phyloP scores from a whole-genome alignment of 2,888 invertebrate genomes.

The Apamea anceps region DNA sequence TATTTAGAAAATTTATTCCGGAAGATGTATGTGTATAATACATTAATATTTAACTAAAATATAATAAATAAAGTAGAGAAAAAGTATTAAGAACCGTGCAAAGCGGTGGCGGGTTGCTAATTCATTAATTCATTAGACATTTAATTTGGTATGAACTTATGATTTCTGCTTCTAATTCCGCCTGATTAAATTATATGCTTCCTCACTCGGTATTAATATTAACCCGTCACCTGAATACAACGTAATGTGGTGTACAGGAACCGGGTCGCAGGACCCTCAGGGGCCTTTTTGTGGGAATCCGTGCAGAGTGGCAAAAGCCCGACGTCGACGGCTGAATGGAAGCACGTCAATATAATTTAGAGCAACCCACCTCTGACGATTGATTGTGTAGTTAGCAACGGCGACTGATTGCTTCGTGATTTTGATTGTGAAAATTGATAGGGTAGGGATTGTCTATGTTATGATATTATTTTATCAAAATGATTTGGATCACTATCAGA shows the following conservation, averaged over 20 bases:
- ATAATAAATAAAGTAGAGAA: not conserved
- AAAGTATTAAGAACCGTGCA: not conserved
- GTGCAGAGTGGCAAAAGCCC: conserved; percentile 33
- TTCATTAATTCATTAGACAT: not conserved
- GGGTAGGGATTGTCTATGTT: not conserved
- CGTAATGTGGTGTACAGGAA: conserved; percentile 46
- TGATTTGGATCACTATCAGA: no score
- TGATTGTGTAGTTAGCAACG: conserved; percentile 9
- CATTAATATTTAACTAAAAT: no score
- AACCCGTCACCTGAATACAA: conserved; percentile 44
- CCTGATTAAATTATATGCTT: conserved; percentile 25
- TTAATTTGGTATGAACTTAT: not conserved
- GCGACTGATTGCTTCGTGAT: conserved; percentile 41
- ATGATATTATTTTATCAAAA: not conserved
- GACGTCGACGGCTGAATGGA: conserved; percentile 34
- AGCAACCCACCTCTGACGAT: conserved; percentile 11
- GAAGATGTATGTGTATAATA: no score
- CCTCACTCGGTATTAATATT: conserved; percentile 23
- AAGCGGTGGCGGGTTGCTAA: not conserved
- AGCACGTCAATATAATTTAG: conserved; percentile 56
- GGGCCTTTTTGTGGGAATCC: conserved; percentile 48
- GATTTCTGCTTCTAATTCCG: not conserved
- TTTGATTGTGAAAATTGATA: not conserved
- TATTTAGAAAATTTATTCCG: not conserved
- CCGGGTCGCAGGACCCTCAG: no score